Evolutionary conservation across 2,888 invertebrate genomes (phyloP).

Genomic region (Agonopterix alstromeriana): DNA sequence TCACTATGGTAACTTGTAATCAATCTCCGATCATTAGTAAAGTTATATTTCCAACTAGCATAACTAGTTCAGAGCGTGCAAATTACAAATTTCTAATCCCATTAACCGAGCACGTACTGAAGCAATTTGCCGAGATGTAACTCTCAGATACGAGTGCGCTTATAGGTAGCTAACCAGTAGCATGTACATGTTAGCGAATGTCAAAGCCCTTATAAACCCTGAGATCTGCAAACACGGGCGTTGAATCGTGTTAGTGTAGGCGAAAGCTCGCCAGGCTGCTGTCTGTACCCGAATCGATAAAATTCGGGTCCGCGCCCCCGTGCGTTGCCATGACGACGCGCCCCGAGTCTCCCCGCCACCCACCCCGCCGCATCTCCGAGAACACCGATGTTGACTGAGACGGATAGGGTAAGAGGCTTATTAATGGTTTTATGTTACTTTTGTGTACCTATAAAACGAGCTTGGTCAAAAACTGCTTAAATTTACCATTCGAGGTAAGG

Average conservation of each 20-base stretch:
- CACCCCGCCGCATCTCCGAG: constrained; percentile 50
- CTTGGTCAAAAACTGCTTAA: constrained; percentile 18
- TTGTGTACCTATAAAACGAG: constrained; percentile 41
- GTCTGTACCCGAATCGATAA: constrained; percentile 74
- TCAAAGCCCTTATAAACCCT: constrained; percentile 67
- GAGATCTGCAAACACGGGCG: constrained; percentile 70
- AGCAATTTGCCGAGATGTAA: constrained; percentile 29
- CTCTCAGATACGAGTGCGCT: not conserved
- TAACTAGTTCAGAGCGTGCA: constrained; percentile 2
- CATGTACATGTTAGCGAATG: constrained; percentile 54
- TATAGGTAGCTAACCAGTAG: constrained; percentile 29
- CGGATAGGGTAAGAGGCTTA: constrained; percentile 76
- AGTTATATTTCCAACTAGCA: not conserved
- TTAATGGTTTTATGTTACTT: constrained; percentile 74
- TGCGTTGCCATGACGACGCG: constrained; percentile 59
- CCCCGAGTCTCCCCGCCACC: constrained; percentile 40
- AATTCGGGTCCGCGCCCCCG: constrained; percentile 74
- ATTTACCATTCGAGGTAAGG: constrained; percentile 9
- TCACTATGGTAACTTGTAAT: not conserved
- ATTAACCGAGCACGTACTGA: constrained; percentile 22
- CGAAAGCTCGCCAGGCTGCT: constrained; percentile 66
- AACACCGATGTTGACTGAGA: constrained; percentile 75
- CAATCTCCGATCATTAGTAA: constrained; percentile 1
- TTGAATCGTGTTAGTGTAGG: constrained; percentile 70
- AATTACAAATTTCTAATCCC: constrained; percentile 15